Evolutionary conservation across 1,140 invertebrate genomes (phyloP).

Genomic region (Propsilocerus akamusi): DNA sequence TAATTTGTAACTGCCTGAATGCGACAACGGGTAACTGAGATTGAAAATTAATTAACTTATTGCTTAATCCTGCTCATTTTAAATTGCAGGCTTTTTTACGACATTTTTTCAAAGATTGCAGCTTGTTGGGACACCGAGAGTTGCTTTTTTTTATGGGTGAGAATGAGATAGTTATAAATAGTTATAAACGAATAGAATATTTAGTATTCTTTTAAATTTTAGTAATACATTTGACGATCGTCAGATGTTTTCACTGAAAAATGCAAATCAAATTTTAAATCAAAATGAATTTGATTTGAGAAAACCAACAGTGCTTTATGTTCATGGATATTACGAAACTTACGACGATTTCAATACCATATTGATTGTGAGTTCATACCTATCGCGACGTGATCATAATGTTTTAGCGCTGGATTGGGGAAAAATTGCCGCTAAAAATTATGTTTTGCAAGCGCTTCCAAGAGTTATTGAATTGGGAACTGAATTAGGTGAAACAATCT

Average conservation of each 20-base stretch:
- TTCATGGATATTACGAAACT: constrained; percentile 35
- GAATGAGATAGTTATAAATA: neutral
- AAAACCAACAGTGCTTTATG: constrained; percentile 32
- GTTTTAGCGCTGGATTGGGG: constrained; percentile 37
- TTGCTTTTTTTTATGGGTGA: constrained; percentile 7
- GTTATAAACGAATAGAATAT: neutral
- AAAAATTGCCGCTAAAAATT: constrained; percentile 33
- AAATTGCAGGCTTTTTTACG: too few species aligned
- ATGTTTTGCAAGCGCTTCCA: constrained; percentile 29
- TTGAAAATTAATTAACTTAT: too few species aligned
- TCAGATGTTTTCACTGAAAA: constrained; percentile 13
- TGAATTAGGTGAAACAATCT: constrained; percentile 17
- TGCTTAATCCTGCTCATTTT: too few species aligned
- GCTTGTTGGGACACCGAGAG: neutral
- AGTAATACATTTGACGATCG: constrained; percentile 3
- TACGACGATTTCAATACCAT: constrained; percentile 33
- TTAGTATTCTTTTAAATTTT: neutral
- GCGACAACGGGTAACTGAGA: too few species aligned
- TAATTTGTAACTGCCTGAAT: too few species aligned
- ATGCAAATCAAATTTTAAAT: constrained; percentile 14
- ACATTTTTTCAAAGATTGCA: too few species aligned
- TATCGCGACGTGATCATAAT: constrained; percentile 22
- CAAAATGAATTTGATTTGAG: constrained; percentile 28
- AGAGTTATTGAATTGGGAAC: constrained; percentile 25
- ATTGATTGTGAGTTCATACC: constrained; percentile 27